A percentile compares a stretch with the other conserved stretches of the same genome.
Conservation (phyloP, 2,797 vertebrate species). For the Sebastes vulpes region DNA sequence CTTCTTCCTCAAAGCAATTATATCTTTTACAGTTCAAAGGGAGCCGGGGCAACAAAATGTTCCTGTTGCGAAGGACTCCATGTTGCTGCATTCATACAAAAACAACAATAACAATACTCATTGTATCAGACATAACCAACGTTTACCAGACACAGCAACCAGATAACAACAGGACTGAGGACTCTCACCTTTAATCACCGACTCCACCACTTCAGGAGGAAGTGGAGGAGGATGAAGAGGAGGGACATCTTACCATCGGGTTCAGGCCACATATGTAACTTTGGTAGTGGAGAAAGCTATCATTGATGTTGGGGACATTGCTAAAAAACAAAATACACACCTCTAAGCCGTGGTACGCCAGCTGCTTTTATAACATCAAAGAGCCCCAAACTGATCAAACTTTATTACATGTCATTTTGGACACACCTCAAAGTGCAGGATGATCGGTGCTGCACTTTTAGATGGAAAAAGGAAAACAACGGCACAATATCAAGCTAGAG, state of each 20-base stretch:
- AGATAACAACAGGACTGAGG: neutral
- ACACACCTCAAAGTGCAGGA: slow-evolving; percentile 1
- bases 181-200: neutral
- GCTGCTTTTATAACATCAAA: slow-evolving; percentile 47
- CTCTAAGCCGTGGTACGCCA: neutral
- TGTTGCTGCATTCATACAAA: neutral
- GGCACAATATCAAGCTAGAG: neutral
- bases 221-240: neutral
- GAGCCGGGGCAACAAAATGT: neutral
- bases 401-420: slow-evolving; percentile 22
- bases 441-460: neutral
- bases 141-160: neutral
- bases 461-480: neutral
- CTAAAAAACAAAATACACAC: neutral
- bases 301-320: neutral
- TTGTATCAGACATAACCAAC: neutral
- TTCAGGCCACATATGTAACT: neutral
- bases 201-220: neutral
- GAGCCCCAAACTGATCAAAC: slow-evolving; percentile 9
- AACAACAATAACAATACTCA: neutral
- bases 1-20: neutral
- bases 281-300: neutral
- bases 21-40: neutral
- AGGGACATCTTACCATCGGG: neutral
- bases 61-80: neutral